phyloP scores from a whole-genome alignment of 2,113 vertebrate species.

The Drymodes brunneopygia region DNA sequence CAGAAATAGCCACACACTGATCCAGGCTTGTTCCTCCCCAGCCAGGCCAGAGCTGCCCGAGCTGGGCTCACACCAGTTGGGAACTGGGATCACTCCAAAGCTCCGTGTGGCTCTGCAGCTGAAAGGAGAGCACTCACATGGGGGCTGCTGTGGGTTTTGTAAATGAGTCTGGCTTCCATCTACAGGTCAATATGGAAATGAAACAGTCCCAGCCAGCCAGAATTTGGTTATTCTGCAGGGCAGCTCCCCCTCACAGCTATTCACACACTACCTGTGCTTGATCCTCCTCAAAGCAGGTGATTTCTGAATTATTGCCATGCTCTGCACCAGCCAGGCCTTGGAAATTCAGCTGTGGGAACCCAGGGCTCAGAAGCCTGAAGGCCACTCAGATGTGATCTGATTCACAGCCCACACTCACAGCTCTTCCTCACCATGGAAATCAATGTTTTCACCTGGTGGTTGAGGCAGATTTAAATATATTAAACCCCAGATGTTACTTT shows the following conservation, averaged over 20 bases:
- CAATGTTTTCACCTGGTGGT: background rate
- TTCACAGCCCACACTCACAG: background rate
- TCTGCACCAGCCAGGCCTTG: background rate
- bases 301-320: background rate
- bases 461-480: background rate
- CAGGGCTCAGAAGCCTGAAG: background rate
- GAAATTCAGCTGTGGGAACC: background rate
- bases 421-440: background rate
- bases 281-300: background rate
- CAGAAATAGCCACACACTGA: background rate
- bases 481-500: background rate
- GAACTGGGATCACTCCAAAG: background rate
- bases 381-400: background rate
- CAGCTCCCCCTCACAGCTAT: background rate
- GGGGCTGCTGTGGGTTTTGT: background rate
- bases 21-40: background rate
- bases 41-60: background rate
- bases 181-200: background rate
- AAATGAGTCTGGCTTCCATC: background rate
- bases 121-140: background rate
- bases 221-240: background rate
- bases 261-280: background rate
- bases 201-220: background rate
- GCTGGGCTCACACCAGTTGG: background rate
- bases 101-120: background rate